Evolutionary conservation across 2,113 vertebrate species (phyloP).

Genomic region (Brachypodius melanocephalos): DNA sequence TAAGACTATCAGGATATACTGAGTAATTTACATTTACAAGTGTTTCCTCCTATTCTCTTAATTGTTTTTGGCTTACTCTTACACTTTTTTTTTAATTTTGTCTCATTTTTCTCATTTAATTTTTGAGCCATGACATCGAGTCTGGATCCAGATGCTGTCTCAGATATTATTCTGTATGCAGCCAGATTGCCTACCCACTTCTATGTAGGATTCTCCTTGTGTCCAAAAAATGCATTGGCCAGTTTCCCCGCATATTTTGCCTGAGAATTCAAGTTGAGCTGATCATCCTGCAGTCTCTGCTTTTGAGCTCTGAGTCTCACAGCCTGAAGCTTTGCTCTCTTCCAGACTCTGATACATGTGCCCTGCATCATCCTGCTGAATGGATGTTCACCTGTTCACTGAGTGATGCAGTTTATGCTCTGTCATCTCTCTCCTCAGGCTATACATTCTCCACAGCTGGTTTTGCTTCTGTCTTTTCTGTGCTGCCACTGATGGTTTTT

Average conservation of each 20-base stretch:
- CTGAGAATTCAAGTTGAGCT: background rate
- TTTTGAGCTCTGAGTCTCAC: background rate
- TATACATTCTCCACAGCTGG: background rate
- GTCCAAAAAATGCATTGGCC: background rate
- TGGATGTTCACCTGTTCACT: background rate
- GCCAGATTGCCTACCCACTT: background rate
- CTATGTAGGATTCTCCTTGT: background rate
- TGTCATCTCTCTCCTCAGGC: background rate
- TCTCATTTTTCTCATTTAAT: background rate
- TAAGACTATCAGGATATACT: background rate
- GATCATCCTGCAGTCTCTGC: background rate
- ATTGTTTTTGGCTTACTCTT: background rate
- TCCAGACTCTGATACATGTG: background rate
- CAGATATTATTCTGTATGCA: background rate
- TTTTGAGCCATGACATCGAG: background rate
- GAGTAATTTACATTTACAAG: background rate
- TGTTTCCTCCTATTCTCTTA: background rate
- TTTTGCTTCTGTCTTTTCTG: conserved; percentile 12
- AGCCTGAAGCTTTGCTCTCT: background rate
- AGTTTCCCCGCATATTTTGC: background rate
- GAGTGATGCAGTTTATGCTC: background rate
- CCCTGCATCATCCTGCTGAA: background rate
- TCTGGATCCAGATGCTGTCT: background rate
- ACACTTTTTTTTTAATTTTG: background rate
- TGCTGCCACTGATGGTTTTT: conserved; percentile 6